Conservation (phyloP, 2,113 vertebrate genomes). For the Scopus umbretta region DNA sequence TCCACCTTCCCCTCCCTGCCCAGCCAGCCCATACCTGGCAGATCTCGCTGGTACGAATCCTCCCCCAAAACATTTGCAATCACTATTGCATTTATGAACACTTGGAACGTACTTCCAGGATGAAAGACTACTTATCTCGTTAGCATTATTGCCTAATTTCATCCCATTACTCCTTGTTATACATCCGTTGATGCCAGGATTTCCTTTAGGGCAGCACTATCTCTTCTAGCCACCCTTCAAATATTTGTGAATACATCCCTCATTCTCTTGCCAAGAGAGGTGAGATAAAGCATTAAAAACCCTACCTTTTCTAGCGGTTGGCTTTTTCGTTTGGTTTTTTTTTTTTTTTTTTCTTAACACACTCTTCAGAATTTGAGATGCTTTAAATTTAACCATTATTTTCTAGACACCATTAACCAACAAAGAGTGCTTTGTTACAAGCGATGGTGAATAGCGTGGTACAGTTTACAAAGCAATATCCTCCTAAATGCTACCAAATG, state of each 20-base stretch:
- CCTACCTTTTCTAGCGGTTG: not conserved
- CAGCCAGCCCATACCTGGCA: not conserved
- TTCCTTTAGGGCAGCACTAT: not conserved
- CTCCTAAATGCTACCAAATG: not conserved
- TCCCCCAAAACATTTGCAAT: not conserved
- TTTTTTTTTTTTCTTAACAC: not conserved
- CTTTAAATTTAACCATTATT: not conserved
- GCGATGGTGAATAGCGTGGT: not conserved
- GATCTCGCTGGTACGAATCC: not conserved
- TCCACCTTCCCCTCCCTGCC: fast-evolving
- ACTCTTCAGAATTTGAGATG: not conserved
- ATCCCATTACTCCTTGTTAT: not conserved
- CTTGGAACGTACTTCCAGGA: not conserved
- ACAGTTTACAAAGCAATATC: not conserved
- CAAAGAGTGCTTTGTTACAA: not conserved
- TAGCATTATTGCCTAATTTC: not conserved
- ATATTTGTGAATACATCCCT: not conserved
- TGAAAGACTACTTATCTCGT: not conserved
- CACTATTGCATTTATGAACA: not conserved
- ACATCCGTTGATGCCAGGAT: not conserved
- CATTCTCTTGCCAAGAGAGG: not conserved
- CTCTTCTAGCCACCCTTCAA: not conserved
- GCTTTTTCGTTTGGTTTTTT: not conserved
- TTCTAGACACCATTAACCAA: not conserved
- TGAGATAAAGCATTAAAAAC: not conserved